Conservation (phyloP, 1,140 invertebrate genomes). For the Panonychus citri region DNA sequence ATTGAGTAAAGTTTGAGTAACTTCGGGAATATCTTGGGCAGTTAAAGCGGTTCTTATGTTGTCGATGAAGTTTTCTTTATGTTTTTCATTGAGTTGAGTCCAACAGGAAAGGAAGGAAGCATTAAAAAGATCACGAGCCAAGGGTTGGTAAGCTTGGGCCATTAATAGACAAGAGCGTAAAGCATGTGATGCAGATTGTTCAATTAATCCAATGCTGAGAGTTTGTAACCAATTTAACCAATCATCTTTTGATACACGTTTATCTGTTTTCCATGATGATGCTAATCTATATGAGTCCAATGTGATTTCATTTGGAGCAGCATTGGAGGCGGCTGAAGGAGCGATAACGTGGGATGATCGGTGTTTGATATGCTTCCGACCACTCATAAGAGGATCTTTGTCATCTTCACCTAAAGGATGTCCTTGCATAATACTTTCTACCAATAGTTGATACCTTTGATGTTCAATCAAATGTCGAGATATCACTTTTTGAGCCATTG, state of each 20-base stretch:
- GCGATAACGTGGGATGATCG: neutral
- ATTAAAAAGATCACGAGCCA: slow-evolving; percentile 87
- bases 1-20: slow-evolving; percentile 91
- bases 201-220: slow-evolving; percentile 74
- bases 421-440: slow-evolving; percentile 26
- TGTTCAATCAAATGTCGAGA: slow-evolving; percentile 56
- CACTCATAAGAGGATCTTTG: slow-evolving; percentile 21
- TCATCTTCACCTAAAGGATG: slow-evolving; percentile 22
- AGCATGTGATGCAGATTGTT: slow-evolving; percentile 82
- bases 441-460: slow-evolving; percentile 44
- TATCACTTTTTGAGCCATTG: slow-evolving; percentile 61
- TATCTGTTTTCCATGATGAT: slow-evolving; percentile 13
- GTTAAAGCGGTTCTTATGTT: slow-evolving; percentile 69
- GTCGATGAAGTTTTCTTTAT: slow-evolving; percentile 57
- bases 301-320: neutral
- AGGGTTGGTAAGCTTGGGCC: slow-evolving; percentile 76
- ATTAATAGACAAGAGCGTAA: slow-evolving; percentile 66
- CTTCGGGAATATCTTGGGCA: slow-evolving; percentile 79
- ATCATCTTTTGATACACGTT: slow-evolving; percentile 83
- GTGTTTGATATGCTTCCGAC: neutral
- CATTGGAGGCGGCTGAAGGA: neutral
- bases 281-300: neutral
- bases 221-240: slow-evolving; percentile 87
- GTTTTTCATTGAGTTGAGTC: slow-evolving; percentile 63
- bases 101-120: slow-evolving; percentile 97